Evolutionary conservation across 1,140 invertebrate genomes (phyloP).

Genomic region (Pemphigus obesinymphae): DNA sequence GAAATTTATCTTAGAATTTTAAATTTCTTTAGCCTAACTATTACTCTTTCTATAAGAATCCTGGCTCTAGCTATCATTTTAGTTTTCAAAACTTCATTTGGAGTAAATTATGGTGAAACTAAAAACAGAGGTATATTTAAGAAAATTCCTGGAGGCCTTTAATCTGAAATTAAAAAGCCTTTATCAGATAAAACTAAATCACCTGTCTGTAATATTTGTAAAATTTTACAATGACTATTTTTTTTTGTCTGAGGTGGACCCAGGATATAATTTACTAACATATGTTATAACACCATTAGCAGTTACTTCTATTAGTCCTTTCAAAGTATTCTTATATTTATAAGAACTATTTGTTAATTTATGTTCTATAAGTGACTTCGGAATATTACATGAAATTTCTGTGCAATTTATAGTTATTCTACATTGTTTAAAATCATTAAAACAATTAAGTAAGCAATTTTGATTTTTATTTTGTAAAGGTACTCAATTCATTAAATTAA

Average conservation of each 20-base stretch:
- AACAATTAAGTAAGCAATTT: background rate
- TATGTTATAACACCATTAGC: background rate
- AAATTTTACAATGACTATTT: slow-evolving; percentile 39
- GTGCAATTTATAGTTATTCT: background rate
- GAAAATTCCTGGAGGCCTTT: background rate
- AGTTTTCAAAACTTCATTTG: background rate
- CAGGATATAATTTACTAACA: background rate
- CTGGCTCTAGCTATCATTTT: slow-evolving; percentile 18
- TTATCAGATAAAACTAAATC: slow-evolving; percentile 32
- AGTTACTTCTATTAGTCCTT: background rate
- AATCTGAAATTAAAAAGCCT: slow-evolving; percentile 24
- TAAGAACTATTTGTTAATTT: background rate
- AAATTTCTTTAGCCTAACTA: background rate
- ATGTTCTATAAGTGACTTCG: background rate
- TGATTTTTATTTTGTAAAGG: background rate
- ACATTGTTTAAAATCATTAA: background rate
- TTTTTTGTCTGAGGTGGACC: background rate
- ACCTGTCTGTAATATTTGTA: background rate
- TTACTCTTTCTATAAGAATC: slow-evolving; percentile 22
- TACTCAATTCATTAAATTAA: background rate
- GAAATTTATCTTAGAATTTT: background rate
- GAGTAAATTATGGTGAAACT: background rate
- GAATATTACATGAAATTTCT: background rate
- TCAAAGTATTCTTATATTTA: background rate
- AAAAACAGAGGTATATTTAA: slow-evolving; percentile 33